These are phyloP conservation scores for Standfussiana lucernea DNA, from an alignment of 2,888 invertebrate species.

Conservation along the genomic window DNA sequence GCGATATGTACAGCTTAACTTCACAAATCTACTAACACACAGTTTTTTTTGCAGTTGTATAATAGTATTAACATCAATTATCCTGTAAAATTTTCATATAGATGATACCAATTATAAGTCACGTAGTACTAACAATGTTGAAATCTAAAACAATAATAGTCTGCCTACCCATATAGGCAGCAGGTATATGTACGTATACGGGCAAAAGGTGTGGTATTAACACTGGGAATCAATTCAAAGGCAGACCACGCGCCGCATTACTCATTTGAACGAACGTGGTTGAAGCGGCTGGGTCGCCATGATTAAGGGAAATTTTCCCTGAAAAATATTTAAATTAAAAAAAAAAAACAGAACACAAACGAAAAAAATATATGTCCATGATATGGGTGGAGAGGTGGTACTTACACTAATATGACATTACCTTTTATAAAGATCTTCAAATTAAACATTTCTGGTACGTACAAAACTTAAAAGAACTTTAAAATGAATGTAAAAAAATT, in stretches of 20 bases:
- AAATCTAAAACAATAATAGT: conserved; percentile 10
- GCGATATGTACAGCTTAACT: background rate
- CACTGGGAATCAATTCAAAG: conserved; percentile 70
- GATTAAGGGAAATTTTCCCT: background rate
- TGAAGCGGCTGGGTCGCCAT: conserved; percentile 67
- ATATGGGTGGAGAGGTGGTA: background rate
- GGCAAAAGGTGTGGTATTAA: conserved; percentile 67
- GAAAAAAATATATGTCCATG: background rate
- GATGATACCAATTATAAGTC: background rate
- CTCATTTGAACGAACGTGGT: conserved; percentile 78
- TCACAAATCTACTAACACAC: background rate
- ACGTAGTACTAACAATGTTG: background rate
- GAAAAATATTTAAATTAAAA: background rate
- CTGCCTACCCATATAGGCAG: conserved; percentile 23
- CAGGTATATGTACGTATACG: conserved; percentile 22
- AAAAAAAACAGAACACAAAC: background rate
- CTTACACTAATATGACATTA: background rate
- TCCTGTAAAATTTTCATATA: background rate
- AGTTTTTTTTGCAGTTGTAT: background rate
- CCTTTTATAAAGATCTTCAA: background rate
- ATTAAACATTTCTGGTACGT: background rate
- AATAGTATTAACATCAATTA: background rate
- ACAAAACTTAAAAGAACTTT: background rate
- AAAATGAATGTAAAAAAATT: background rate
- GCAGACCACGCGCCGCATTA: conserved; percentile 78